Evolutionary conservation across 2,113 vertebrate genomes (phyloP), one percentile per base, ranked within the genome.

Genomic region (Saccopteryx bilineata): DNA sequence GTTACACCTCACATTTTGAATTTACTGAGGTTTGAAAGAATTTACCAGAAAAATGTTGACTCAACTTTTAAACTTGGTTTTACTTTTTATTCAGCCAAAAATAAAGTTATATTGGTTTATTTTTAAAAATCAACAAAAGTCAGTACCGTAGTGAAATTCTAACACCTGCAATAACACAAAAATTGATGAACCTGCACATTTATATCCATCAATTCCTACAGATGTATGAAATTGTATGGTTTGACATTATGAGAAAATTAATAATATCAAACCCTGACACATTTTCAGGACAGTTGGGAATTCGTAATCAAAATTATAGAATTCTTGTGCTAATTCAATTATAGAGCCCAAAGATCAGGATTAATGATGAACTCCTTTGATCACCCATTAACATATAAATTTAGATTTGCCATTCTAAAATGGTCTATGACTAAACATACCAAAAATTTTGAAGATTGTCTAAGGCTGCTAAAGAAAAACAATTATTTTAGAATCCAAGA

Each of bases 131-230:
- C 80, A 95, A 83, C 90, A 60, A 58, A 88, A 96, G 88, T 96
- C 58, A 92, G 81, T 71, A 94, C 39, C 76, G 39, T 85, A 71
- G 85, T 94, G 21, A 96, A 95, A 94, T 93, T 82, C 78, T 95
- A 96, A 92, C 91, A 94, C 89, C 85, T 96, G 86, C 50, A 96
- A 95, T 85, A 97, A 96, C 86, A 93, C 7, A 83, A 96, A 83
- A 95, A 80, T 23, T 80, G 9, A 33, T 65, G 58, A 94, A 68
- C 23, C 26, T 94, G 10, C 69, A 93, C 33, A 83, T 52, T 87
- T 65, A 80, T 52, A 69, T 18, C n/a, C 84, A 83, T 87, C 65
- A 50, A 9, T 81, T 91, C 60, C 85, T 92, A 75, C 15, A 86
- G 56, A 79, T 93, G 75, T 52, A 95, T 56, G 54, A 79, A 93